A percentile compares a stretch with the other conserved stretches of the same genome.
Conservation (phyloP, 2,888 invertebrate species). For the Aromia moschata region DNA sequence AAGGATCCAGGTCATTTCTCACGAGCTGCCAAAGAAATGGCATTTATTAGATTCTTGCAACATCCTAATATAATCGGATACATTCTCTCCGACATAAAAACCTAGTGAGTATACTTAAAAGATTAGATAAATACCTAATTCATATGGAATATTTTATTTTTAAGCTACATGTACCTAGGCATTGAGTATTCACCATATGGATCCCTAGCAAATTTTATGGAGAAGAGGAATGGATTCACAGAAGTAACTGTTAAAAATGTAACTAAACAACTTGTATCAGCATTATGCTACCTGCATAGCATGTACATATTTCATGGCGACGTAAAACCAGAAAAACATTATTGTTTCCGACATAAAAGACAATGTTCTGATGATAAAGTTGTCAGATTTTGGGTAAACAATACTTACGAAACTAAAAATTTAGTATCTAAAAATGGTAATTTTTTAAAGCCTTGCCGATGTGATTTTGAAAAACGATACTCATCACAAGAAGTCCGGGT, state of each 20-base stretch:
- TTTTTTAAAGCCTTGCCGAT: conserved; percentile 35
- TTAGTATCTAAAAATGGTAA: neutral
- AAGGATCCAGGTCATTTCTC: conserved; percentile 1
- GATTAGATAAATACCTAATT: neutral
- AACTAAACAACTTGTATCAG: conserved; percentile 37
- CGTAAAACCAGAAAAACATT: conserved; percentile 41
- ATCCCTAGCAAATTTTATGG: conserved; percentile 23
- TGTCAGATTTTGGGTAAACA: conserved; percentile 41
- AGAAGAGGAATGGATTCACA: conserved; percentile 2
- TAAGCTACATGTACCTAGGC: conserved; percentile 38
- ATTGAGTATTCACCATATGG: conserved; percentile 37
- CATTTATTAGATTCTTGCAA: conserved; percentile 31
- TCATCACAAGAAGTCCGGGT: conserved; percentile 26
- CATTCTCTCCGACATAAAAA: conserved; percentile 30
- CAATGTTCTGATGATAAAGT: conserved; percentile 29
- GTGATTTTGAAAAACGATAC: conserved; percentile 18
- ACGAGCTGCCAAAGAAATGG: conserved; percentile 38
- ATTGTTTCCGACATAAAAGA: conserved; percentile 24
- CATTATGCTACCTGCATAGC: conserved; percentile 34
- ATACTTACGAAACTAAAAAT: neutral
- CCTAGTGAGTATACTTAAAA: conserved; percentile 28
- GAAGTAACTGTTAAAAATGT: conserved; percentile 29
- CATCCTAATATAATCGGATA: conserved; percentile 36
- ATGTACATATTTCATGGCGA: conserved; percentile 40
- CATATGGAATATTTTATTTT: too few relatives aligned